Percentiles rank a stretch among this genome's conserved stretches.
Conservation (phyloP, 2,888 invertebrate species). For the Tinea pellionella region DNA sequence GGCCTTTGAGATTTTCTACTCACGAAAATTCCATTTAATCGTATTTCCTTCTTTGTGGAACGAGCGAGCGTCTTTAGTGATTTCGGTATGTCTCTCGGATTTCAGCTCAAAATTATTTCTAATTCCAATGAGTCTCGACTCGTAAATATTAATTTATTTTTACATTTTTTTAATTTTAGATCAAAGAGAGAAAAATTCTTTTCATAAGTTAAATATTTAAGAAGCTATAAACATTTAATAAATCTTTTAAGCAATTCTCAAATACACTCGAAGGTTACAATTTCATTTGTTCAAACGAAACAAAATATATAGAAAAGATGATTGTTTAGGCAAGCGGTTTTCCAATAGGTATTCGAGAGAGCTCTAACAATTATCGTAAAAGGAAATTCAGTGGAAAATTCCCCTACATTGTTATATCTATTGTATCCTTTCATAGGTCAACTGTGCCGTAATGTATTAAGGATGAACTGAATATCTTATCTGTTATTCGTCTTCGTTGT, state of each 20-base stretch:
- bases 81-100: slow-evolving; percentile 3
- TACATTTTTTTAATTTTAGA: neutral
- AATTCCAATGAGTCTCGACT: neutral
- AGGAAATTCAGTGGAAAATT: slow-evolving; percentile 34
- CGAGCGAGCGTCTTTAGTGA: slow-evolving; percentile 35
- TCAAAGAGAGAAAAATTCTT: neutral
- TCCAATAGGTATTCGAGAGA: slow-evolving; percentile 12
- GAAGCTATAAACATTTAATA: too few relatives aligned
- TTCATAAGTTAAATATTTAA: too few relatives aligned
- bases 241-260: too few relatives aligned
- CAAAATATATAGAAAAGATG: neutral
- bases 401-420: slow-evolving; percentile 31
- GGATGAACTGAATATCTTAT: slow-evolving; percentile 16
- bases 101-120: neutral
- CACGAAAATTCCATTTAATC: slow-evolving; percentile 63
- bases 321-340: slow-evolving; percentile 12
- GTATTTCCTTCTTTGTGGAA: slow-evolving; percentile 53
- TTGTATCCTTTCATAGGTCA: slow-evolving; percentile 27
- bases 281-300: neutral
- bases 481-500: slow-evolving; percentile 3
- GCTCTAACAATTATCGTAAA: slow-evolving; percentile 36
- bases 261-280: too few relatives aligned
- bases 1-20: slow-evolving; percentile 56
- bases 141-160: neutral
- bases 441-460: slow-evolving; percentile 22